phyloP scores from a whole-genome alignment of 2,113 vertebrate species.

The Tautogolabrus adspersus region DNA sequence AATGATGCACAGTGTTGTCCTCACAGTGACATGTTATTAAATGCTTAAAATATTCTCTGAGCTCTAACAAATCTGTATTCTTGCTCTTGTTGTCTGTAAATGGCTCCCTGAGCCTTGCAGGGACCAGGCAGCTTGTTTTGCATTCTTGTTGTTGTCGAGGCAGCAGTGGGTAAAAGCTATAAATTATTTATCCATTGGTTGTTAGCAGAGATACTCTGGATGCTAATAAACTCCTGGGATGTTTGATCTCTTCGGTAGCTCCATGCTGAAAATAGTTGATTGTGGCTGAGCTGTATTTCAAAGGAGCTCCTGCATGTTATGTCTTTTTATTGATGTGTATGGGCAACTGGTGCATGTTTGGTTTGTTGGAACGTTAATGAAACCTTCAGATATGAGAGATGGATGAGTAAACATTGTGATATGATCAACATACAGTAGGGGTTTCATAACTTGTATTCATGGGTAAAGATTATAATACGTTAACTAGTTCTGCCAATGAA shows the following conservation, averaged over 20 bases:
- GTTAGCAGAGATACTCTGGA: slow-evolving; percentile 70
- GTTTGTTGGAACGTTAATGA: slow-evolving; percentile 30
- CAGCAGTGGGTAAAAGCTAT: slow-evolving; percentile 75
- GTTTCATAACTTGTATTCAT: neutral
- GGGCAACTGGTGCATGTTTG: slow-evolving; percentile 25
- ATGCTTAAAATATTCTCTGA: slow-evolving; percentile 41
- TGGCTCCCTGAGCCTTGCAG: slow-evolving; percentile 40
- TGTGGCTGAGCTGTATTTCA: slow-evolving; percentile 58
- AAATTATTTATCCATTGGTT: slow-evolving; percentile 76
- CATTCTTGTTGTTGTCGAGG: slow-evolving; percentile 54
- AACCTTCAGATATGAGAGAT: slow-evolving; percentile 13
- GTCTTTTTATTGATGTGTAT: slow-evolving; percentile 48
- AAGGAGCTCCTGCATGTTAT: slow-evolving; percentile 46
- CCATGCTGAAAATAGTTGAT: slow-evolving; percentile 67
- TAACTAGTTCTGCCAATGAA: neutral
- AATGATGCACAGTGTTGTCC: slow-evolving; percentile 25
- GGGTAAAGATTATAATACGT: neutral
- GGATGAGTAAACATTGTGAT: slow-evolving; percentile 11
- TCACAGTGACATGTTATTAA: slow-evolving; percentile 27
- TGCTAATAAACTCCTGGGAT: slow-evolving; percentile 77
- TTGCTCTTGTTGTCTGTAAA: slow-evolving; percentile 49
- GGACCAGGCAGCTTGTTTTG: slow-evolving; percentile 60
- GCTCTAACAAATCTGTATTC: slow-evolving; percentile 45
- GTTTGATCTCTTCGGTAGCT: slow-evolving; percentile 72
- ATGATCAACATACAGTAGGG: neutral